Base-by-base conservation (phyloP, 1,140 invertebrate genomes). In the Schlechtendalia chinensis region DNA sequence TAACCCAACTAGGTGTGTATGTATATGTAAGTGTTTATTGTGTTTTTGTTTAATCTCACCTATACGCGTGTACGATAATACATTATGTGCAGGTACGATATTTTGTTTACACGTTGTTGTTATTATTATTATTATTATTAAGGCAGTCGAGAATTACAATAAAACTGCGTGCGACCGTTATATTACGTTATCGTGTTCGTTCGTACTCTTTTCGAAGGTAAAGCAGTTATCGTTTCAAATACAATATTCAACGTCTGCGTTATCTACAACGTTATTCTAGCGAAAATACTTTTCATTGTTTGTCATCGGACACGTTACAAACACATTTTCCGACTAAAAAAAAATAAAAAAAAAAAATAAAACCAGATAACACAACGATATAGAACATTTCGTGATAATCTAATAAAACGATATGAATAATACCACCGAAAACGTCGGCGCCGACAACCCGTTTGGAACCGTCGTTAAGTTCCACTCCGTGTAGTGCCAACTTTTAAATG, bases 181-280 rank as follows among this genome's bases (percentile, higher is more conserved):
- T n/a, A n/a, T 29, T 27, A 63, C 59, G 27, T 63, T 63, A 63
- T 63, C 59, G 59, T 63, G 59, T 63, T 63, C 59, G 29, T 63
- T 63, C 24, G 27, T 63, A 29, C 24, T 63, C 29, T 63, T 58
- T 63, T 63, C 17, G 11, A 63, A 24, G 59, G 27, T 63, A 63
- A 63, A 63, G 59, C 27, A 29, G 59, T 63, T 63, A 32, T 65
- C 61, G 61, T 65, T 65, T 65, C 29, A 19, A 32, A 32, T 63
- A 32, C 32, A 65, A 65, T 65, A 32, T 65, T 65, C 61, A n/a
- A 17, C 24, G 59, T 29, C 61, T n/a, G 29, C 19, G 61, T 65
- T 65, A 65, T 65, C 61, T 32, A 19, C 61, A 39, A 32, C 61
- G 29, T 65, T 65, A 65, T 65, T 65, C 32, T 19, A 32, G 29